Evolutionary conservation across 2,797 vertebrate genomes (phyloP), one percentile per base, ranked within the genome.

Genomic region (Darevskia nairensis): DNA sequence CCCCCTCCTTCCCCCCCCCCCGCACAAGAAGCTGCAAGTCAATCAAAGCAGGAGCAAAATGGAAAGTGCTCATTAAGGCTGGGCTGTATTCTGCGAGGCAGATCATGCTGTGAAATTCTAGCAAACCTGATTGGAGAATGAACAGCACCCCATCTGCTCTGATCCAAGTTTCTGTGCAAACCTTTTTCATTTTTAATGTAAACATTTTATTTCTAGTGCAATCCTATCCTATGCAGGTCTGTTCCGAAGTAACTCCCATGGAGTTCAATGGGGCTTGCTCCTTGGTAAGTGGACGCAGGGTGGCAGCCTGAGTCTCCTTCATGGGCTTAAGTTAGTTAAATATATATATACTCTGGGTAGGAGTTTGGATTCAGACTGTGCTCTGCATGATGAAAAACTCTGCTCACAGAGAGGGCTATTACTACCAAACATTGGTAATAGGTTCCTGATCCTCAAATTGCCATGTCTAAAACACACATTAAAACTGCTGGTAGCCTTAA

Each of bases 11-110:
- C 41, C 10, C 11, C 3, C 11, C 11, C 46, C 10, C 50, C 71
- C 27, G 15, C 90, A 86, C 69, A 84, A 92, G 76, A 84, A 92
- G 90, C 85, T 93, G 88, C 88, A 91, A 94, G 79, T 90, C 74
- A 82, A 79, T 91, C 81, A 88, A 80, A 83, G 86, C 59, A 90
- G 80, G 41, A 90, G 89, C 59, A 93, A 91, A 89, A 64, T 29
- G 64, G 50, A 83, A 89, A 75, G 29, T 88, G 55, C 89, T 95
- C 92, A 88, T 93, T 96, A 88, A 69, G 93, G 90, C 84, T 90
- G 93, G 66, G 10, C 81, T 91, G 82, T 35, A 86, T 82, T 92
- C 90, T 92, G 78, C 72, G 90, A 83, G 46, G 64, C 59, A 64
- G 95, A 89, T 90, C 82, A 11, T 76, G 90, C 90, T 89, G 75